Evolutionary conservation across 2,113 vertebrate species (phyloP), one percentile per base, ranked within the genome.

Genomic region (Nerophis ophidion): DNA sequence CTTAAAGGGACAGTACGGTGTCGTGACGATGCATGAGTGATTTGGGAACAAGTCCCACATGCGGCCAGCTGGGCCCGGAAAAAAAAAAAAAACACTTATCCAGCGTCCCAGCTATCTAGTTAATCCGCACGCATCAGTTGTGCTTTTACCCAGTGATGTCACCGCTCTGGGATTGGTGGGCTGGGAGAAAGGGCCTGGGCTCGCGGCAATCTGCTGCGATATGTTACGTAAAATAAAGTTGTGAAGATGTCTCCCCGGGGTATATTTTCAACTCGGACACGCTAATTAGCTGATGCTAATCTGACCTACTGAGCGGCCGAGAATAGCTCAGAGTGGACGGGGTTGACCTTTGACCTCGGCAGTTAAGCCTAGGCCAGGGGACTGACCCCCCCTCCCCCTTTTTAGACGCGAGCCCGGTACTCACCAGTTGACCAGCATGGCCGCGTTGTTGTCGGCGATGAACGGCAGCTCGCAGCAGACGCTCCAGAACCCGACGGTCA

Each of bases 361-460:
- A 71, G 49, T 80, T 81, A 72, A 84, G 40, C 69, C 40, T 10
- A 56, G 45, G 61, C 48, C 33, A 26, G 19, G 19, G 19, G 19
- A 26, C 19, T 3, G 19, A 3, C 19, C 19, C 19, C 19, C 3
- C 19, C 26, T 26, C 19, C 19, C 3, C 19, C 26, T 26, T 26
- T 26, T 26, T 26, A 4, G 26, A 26, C 46, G 34, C 54, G 15
- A 49, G 55, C 14, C 0, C 16, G 52, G 16, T 74, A 86, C 95
- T 96, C 83, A 98, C 95, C 95, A 97, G 91, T 97, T 94, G 68
- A 97, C 94, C 85, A 89, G 78, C 91, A 98, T 92, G 46, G 92
- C 93, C 0, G 96, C 96, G 2, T 93, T 94, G 76, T 98, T 98
- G 68, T 97, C 92, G 0, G 92, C 85, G 52, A 96, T 92, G 85